Evolutionary conservation across 2,113 vertebrate species (phyloP).

Genomic region (Nibea coibor): DNA sequence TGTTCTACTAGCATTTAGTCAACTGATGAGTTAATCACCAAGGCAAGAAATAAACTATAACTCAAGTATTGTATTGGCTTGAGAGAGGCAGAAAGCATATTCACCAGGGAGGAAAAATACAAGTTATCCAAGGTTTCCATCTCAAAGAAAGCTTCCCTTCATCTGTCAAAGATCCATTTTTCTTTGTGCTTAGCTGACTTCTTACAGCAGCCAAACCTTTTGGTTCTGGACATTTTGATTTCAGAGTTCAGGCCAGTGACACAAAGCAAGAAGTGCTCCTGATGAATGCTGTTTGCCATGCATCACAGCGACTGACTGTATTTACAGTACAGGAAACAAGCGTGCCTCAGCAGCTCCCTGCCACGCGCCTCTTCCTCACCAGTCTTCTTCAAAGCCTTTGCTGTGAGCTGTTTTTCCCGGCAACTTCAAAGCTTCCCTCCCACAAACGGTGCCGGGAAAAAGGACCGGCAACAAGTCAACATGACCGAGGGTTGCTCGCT

Average conservation of each 20-base stretch:
- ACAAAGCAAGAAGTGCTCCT: slow-evolving; percentile 1
- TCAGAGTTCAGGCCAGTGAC: slow-evolving; percentile 1
- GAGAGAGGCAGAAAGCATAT: not conserved
- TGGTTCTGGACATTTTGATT: slow-evolving; percentile 18
- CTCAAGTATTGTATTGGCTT: not conserved
- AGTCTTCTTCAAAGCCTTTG: slow-evolving; percentile 70
- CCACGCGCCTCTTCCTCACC: slow-evolving; percentile 54
- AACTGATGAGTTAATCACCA: not conserved
- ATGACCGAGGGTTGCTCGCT: slow-evolving; percentile 67
- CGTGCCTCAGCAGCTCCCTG: slow-evolving; percentile 39
- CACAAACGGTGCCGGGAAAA: slow-evolving; percentile 55
- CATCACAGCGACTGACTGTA: slow-evolving; percentile 47
- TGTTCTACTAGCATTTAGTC: not conserved
- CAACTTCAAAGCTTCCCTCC: slow-evolving; percentile 77
- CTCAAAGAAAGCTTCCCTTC: not conserved
- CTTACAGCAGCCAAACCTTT: not conserved
- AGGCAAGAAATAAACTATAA: not conserved
- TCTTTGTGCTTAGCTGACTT: not conserved
- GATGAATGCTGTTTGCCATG: slow-evolving; percentile 13
- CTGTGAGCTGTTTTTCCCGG: slow-evolving; percentile 65
- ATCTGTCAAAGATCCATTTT: not conserved
- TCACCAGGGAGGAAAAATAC: not conserved
- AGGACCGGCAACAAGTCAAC: slow-evolving; percentile 69
- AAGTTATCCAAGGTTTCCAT: slow-evolving; percentile 20
- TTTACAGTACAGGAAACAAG: slow-evolving; percentile 63